Conservation (phyloP, 2,113 vertebrate species). For the Leptobrachium leishanense region DNA sequence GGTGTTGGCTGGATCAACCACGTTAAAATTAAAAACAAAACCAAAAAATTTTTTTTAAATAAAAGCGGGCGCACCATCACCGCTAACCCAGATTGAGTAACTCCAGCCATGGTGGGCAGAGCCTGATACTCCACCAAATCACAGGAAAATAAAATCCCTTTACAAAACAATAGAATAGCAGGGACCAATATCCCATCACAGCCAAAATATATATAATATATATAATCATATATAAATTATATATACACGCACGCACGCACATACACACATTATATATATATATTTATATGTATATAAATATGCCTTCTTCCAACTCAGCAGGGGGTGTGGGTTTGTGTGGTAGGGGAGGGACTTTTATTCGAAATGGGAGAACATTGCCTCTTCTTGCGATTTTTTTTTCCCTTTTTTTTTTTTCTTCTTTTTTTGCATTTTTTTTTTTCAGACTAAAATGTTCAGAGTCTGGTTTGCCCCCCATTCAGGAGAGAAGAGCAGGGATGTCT, state of each 20-base stretch:
- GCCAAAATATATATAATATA: conserved; percentile 51
- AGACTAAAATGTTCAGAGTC: conserved; percentile 39
- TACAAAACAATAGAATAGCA: conserved; percentile 49
- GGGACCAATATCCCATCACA: conserved; percentile 49
- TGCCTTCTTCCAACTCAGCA: conserved; percentile 46
- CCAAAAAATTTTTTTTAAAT: too few relatives aligned
- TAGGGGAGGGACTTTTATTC: not conserved
- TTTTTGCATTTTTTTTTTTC: conserved; percentile 19
- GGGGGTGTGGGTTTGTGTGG: conserved; percentile 12
- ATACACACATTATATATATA: conserved; percentile 35
- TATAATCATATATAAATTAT: conserved; percentile 47
- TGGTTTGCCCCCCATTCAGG: conserved; percentile 9
- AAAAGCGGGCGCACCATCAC: not conserved
- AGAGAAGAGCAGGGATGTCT: conserved; percentile 18
- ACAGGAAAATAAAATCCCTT: conserved; percentile 42
- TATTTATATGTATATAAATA: conserved; percentile 45
- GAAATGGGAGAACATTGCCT: conserved; percentile 10
- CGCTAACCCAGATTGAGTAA: conserved; percentile 21
- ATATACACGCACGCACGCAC: conserved; percentile 43
- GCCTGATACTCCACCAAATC: conserved; percentile 19
- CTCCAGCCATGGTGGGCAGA: conserved; percentile 26
- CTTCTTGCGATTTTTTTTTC: not conserved
- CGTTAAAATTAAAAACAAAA: not conserved
- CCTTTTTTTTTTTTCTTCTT: not conserved
- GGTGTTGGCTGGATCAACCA: conserved; percentile 11